phyloP scores from a whole-genome alignment of 2,888 invertebrate genomes.

The Patella ulyssiponensis region DNA sequence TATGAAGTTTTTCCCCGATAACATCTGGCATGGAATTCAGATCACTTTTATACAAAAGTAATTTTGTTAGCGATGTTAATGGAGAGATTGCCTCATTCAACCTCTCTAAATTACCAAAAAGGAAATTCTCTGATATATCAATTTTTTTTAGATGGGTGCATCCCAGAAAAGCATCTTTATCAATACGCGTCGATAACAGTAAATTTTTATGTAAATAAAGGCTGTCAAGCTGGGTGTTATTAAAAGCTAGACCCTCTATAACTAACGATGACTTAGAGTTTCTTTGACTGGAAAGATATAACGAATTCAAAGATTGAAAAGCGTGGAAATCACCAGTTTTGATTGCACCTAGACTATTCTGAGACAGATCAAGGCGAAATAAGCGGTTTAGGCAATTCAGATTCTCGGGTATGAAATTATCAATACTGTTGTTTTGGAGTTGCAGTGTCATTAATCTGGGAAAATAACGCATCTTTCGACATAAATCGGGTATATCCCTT shows the following conservation, averaged over 20 bases:
- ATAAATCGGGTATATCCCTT: too few relatives aligned
- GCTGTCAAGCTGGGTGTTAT: neutral
- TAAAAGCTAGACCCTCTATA: neutral
- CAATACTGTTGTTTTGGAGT: too few relatives aligned
- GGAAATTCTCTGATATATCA: neutral
- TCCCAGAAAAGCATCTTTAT: neutral
- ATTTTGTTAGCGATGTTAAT: neutral
- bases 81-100: neutral
- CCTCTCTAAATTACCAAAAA: neutral
- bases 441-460: too few relatives aligned
- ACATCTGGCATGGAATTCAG: neutral
- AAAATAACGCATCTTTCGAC: too few relatives aligned
- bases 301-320: too few relatives aligned
- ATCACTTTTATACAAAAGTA: neutral
- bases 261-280: neutral
- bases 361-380: too few relatives aligned
- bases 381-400: too few relatives aligned
- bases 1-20: neutral
- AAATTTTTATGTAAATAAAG: neutral
- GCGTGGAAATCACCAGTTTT: too few relatives aligned
- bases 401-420: too few relatives aligned
- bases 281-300: neutral
- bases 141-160: neutral
- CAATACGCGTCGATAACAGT: neutral
- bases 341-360: too few relatives aligned